Percentiles rank a stretch among this genome's conserved stretches.
phyloP scores from a whole-genome alignment of 2,888 invertebrate species.

The Drosophila subquinaria region DNA sequence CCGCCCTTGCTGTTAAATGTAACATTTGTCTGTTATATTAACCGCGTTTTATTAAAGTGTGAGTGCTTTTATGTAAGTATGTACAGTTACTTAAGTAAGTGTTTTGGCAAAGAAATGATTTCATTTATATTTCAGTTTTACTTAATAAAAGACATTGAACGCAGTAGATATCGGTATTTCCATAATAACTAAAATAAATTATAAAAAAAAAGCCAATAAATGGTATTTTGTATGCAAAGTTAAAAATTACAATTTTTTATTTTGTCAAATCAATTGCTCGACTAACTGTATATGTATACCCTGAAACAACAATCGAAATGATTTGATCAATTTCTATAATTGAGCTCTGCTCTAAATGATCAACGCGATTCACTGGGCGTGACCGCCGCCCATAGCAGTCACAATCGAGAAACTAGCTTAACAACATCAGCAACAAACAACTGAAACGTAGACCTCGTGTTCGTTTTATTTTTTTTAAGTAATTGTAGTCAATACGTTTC shows the following conservation, averaged over 20 bases:
- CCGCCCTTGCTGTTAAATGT: conserved; percentile 13
- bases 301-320: conserved; percentile 36
- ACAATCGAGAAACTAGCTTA: conserved; percentile 29
- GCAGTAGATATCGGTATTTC: no score
- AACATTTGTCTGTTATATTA: conserved; percentile 9
- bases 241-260: not conserved
- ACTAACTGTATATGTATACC: not conserved
- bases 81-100: no score
- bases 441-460: conserved; percentile 38
- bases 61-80: no score
- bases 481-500: conserved; percentile 69
- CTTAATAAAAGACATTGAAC: no score
- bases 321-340: conserved; percentile 52
- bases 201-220: not conserved
- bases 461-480: conserved; percentile 39
- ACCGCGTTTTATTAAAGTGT: not conserved
- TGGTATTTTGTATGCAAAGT: not conserved
- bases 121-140: not conserved
- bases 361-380: conserved; percentile 36
- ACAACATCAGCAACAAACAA: conserved; percentile 32
- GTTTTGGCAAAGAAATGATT: not conserved
- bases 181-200: no score
- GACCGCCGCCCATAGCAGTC: conserved; percentile 21
- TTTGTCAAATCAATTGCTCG: not conserved
- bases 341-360: conserved; percentile 56